Conservation (phyloP, 2,888 invertebrate species). For the Ochropleura leucogaster region DNA sequence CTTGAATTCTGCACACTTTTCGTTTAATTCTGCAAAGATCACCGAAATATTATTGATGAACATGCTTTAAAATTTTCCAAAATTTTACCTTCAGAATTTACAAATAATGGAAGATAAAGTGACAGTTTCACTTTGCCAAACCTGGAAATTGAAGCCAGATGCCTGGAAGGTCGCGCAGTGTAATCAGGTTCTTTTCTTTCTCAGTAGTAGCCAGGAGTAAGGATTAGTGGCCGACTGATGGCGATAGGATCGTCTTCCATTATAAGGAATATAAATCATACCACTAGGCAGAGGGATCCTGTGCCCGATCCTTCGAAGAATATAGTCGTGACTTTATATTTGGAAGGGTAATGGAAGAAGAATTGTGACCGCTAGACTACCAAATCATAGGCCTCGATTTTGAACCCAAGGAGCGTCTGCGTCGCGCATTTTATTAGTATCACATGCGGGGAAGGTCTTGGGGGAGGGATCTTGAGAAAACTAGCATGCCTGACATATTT, state of each 20-base stretch:
- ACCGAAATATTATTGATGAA: background rate
- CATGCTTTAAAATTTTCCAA: background rate
- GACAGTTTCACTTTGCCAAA: background rate
- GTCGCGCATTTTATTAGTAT: too few relatives aligned
- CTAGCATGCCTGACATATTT: too few relatives aligned
- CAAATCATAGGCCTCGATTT: too few relatives aligned
- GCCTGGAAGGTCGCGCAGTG: background rate
- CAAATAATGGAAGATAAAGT: background rate
- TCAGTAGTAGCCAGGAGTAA: background rate
- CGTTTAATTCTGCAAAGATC: constrained; percentile 78
- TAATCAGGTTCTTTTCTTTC: background rate
- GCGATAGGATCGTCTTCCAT: background rate
- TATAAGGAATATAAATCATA: background rate
- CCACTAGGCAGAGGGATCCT: background rate
- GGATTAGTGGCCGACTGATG: background rate
- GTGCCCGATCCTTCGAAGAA: background rate
- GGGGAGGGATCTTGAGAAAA: too few relatives aligned
- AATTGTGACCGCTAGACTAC: too few relatives aligned
- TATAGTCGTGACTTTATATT: background rate
- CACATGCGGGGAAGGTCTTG: too few relatives aligned
- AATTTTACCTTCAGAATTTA: background rate
- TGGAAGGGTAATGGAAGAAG: background rate
- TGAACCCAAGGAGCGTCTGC: too few relatives aligned
- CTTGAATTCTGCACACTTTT: constrained; percentile 87
- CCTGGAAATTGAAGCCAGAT: too few relatives aligned